These are phyloP conservation scores for Microtus ochrogaster DNA, from an alignment of 2,113 vertebrate species.

Conservation along the genomic window DNA sequence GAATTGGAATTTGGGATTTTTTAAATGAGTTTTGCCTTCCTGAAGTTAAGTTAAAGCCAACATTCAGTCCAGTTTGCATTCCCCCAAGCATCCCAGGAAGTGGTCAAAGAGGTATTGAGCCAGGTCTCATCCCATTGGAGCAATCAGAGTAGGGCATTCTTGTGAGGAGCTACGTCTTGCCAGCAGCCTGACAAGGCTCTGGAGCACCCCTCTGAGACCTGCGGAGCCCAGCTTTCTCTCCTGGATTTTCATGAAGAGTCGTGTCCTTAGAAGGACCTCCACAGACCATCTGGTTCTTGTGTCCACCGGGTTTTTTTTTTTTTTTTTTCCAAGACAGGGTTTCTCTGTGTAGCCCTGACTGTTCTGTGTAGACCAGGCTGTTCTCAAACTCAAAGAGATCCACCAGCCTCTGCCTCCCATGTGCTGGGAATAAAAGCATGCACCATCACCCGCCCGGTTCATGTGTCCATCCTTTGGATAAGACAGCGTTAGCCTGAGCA, in stretches of 20 bases:
- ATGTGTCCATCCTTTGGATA: conserved; percentile 2
- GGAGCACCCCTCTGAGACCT: neutral
- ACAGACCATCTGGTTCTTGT: neutral
- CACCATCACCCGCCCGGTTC: too few relatives aligned
- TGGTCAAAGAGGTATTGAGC: neutral
- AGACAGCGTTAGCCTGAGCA: neutral
- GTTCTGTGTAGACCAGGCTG: too few relatives aligned
- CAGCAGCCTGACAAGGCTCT: neutral
- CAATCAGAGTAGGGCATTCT: neutral
- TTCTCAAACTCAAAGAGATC: too few relatives aligned
- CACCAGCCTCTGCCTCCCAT: too few relatives aligned
- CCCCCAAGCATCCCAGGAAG: conserved; percentile 9
- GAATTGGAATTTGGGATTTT: conserved; percentile 41
- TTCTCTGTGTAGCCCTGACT: too few relatives aligned
- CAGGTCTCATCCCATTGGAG: neutral
- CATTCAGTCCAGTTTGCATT: conserved; percentile 1
- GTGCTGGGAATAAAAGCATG: too few relatives aligned
- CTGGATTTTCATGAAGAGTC: neutral
- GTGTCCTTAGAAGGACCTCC: neutral
- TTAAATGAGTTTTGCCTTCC: conserved; percentile 59
- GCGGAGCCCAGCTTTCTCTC: neutral
- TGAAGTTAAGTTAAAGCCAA: conserved; percentile 56
- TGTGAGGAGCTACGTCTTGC: neutral
- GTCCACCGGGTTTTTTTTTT: neutral
- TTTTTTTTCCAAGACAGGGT: too few relatives aligned